Base-by-base conservation (phyloP, 1,140 invertebrate genomes). In the Tachypleus tridentatus region DNA sequence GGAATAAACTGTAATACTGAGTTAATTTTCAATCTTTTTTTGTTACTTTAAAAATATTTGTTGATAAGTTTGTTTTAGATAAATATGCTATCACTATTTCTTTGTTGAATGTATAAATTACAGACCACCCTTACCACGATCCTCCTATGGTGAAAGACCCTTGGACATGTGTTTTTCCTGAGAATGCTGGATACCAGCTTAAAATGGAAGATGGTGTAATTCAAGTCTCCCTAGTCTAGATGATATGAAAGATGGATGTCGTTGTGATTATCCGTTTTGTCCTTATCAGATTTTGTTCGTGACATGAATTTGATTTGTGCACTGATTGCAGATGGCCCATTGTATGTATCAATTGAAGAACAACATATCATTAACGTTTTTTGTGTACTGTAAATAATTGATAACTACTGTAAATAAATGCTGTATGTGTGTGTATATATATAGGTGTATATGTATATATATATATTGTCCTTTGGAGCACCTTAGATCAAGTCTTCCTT, bases 311-410 rank as follows among this genome's bases (percentile, higher is more conserved):
- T 83, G 29, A 83, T 96, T 73, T 96, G 93, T 75, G 85, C 83
- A 57, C 91, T 97, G 86, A 97, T 98, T 66, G 92, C 92, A 52
- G 92, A 98, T 79, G 95, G 95, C 58, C 93, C 94, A 11, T 77
- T 97, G 84, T 93, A 80, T 87, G 86, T 51, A 29, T 29, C 29
- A 29, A 2, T 29, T 29, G 29, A 29, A 29, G 29, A 29, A 29
- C 29, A 29, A 29, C 29, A 29, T 29, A 29, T 29, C 29, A 29
- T 29, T 29, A 29, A 29, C 29, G 29, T 29, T 29, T 29, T 29
- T 29, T 29, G 29, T 29, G 29, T 29, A 29, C 29, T 29, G 29
- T 29, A 29, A 29, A 29, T 29, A 29, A 29, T 29, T 29, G 29
- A 29, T 29, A 29, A 29, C 29, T 29, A 2, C 29, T 29, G 29